phyloP scores from a whole-genome alignment of 2,797 vertebrate species.

The Lycodopsis pacificus region DNA sequence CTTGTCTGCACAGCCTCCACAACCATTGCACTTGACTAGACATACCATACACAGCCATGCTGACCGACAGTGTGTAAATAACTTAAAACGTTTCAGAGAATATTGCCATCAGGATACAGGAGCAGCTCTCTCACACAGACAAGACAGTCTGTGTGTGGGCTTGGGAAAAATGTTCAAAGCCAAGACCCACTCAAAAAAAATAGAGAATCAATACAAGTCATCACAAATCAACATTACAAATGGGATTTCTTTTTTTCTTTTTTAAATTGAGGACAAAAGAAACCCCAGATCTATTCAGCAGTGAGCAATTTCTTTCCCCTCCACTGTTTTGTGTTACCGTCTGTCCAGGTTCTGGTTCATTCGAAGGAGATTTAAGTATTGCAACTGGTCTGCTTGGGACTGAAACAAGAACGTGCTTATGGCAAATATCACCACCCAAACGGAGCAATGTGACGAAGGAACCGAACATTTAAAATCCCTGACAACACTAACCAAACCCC shows the following conservation, averaged over 20 bases:
- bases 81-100: slow-evolving; percentile 64
- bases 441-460: slow-evolving; percentile 55
- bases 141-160: slow-evolving; percentile 57
- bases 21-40: slow-evolving; percentile 81
- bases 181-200: slow-evolving; percentile 49
- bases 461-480: slow-evolving; percentile 70
- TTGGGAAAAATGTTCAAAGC: slow-evolving; percentile 69
- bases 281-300: slow-evolving; percentile 49
- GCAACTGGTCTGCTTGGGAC: slow-evolving; percentile 57
- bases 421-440: slow-evolving; percentile 50
- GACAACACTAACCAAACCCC: slow-evolving; percentile 49
- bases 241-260: slow-evolving; percentile 15
- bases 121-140: slow-evolving; percentile 77
- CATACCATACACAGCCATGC: slow-evolving; percentile 79
- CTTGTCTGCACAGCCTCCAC: slow-evolving; percentile 81
- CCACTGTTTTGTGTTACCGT: slow-evolving; percentile 46
- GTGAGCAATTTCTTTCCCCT: slow-evolving; percentile 53
- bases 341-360: slow-evolving; percentile 69
- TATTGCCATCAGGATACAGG: slow-evolving; percentile 76
- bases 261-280: slow-evolving; percentile 36
- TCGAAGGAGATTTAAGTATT: slow-evolving; percentile 58
- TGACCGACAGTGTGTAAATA: slow-evolving; percentile 73
- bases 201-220: slow-evolving; percentile 47
- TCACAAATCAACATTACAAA: slow-evolving; percentile 66
- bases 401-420: slow-evolving; percentile 44